A percentile compares a stretch with the other conserved stretches of the same genome.
phyloP scores from a whole-genome alignment of 2,797 vertebrate species.

The Macroramphosus scolopax region DNA sequence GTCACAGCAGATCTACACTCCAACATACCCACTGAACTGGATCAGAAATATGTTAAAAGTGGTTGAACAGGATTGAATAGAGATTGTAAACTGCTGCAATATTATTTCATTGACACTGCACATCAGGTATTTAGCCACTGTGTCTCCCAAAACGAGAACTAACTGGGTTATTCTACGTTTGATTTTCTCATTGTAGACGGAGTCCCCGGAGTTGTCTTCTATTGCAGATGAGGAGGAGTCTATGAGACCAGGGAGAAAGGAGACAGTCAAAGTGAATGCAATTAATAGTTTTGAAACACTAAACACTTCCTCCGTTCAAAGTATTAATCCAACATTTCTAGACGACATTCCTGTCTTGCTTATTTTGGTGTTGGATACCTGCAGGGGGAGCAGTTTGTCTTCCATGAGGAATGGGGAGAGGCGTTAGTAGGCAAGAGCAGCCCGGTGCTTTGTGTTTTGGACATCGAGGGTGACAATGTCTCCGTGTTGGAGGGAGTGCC shows the following conservation, averaged over 20 bases:
- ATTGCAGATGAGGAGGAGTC: constrained; percentile 74
- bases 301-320: not conserved
- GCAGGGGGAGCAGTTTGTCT: constrained; percentile 88
- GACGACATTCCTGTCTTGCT: not conserved
- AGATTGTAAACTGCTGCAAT: too few relatives aligned
- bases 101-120: too few relatives aligned
- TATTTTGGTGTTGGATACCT: constrained; percentile 20
- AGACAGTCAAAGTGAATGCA: constrained; percentile 66
- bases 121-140: too few relatives aligned
- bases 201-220: constrained; percentile 74
- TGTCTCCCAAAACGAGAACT: too few relatives aligned
- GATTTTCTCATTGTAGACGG: constrained; percentile 60
- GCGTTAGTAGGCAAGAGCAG: constrained; percentile 79
- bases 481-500: constrained; percentile 89
- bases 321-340: too few relatives aligned
- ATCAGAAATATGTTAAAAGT: constrained; percentile 1
- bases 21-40: not conserved
- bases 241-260: constrained; percentile 70
- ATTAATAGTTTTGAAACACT: not conserved
- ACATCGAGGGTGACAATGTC: constrained; percentile 85
- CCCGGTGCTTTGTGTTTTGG: constrained; percentile 87
- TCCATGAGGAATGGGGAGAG: constrained; percentile 93
- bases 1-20: not conserved
- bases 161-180: not conserved
- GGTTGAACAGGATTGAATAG: too few relatives aligned